Conservation (phyloP, 2,113 vertebrate genomes). For the Vidua macroura region DNA sequence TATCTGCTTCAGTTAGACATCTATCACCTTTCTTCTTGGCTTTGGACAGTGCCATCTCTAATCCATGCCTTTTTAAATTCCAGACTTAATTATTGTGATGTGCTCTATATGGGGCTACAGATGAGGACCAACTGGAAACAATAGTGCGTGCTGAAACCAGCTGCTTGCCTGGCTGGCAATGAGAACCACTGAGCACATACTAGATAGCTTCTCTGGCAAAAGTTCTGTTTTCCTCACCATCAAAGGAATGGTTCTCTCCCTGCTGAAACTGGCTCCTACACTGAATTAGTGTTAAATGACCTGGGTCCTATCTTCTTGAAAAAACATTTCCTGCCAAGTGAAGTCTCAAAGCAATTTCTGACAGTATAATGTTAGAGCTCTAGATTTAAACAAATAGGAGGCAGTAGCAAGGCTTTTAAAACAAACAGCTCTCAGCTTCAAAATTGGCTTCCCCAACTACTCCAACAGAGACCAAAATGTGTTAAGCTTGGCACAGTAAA, state of each 20-base stretch:
- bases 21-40: slow-evolving; percentile 43
- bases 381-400: slow-evolving; percentile 61
- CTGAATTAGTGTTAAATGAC: slow-evolving; percentile 35
- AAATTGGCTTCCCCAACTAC: slow-evolving; percentile 19
- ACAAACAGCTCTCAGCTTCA: slow-evolving; percentile 60
- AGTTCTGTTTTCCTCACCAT: neutral
- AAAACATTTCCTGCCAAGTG: slow-evolving; percentile 26
- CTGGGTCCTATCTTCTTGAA: slow-evolving; percentile 29
- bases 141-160: slow-evolving; percentile 58
- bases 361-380: slow-evolving; percentile 35
- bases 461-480: slow-evolving; percentile 59
- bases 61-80: slow-evolving; percentile 43
- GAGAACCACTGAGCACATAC: neutral
- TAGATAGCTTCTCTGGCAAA: slow-evolving; percentile 27
- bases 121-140: slow-evolving; percentile 64
- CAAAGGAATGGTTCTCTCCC: neutral
- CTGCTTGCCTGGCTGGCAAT: slow-evolving; percentile 38
- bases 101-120: slow-evolving; percentile 46
- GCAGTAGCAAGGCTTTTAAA: slow-evolving; percentile 54
- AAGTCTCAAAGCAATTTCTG: slow-evolving; percentile 36
- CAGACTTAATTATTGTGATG: slow-evolving; percentile 62
- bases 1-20: slow-evolving; percentile 14
- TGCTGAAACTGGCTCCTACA: neutral
- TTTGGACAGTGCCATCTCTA: neutral
- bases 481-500: slow-evolving; percentile 44